Evolutionary conservation across 2,888 invertebrate genomes (phyloP).

Genomic region (Bugula neritina): DNA sequence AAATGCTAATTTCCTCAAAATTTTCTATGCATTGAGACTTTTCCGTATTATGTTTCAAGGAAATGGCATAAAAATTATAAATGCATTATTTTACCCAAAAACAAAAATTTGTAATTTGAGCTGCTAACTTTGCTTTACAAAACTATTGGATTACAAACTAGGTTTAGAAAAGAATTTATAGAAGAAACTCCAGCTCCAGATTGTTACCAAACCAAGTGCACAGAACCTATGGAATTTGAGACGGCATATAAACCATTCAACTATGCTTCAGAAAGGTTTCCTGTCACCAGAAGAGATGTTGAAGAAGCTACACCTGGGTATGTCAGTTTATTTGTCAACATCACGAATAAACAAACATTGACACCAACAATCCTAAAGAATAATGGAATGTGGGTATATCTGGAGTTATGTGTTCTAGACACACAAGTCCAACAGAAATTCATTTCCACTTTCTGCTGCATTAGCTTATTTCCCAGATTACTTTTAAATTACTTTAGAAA

Average conservation of each 20-base stretch:
- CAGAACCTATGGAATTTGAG: constrained; percentile 39
- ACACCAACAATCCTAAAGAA: too few species aligned
- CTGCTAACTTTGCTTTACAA: too few species aligned
- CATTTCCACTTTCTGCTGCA: too few species aligned
- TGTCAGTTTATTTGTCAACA: background rate
- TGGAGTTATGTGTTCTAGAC: too few species aligned
- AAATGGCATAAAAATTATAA: constrained; percentile 12
- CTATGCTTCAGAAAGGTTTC: constrained; percentile 45
- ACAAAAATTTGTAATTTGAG: too few species aligned
- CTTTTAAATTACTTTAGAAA: too few species aligned
- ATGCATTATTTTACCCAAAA: background rate
- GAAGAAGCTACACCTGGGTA: constrained; percentile 49
- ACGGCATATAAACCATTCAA: constrained; percentile 47
- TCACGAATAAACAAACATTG: too few species aligned
- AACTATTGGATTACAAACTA: too few species aligned
- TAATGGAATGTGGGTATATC: too few species aligned
- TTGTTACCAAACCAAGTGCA: constrained; percentile 34
- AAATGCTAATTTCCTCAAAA: background rate
- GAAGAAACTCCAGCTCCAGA: constrained; percentile 31
- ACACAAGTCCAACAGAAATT: too few species aligned
- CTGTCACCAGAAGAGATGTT: constrained; percentile 40
- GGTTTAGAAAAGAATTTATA: constrained; percentile 26
- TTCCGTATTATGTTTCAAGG: background rate
- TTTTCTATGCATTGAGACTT: background rate
- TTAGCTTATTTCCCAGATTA: too few species aligned